Base-by-base conservation (phyloP, 2,113 vertebrate species). In the Cinclus mexicanus region DNA sequence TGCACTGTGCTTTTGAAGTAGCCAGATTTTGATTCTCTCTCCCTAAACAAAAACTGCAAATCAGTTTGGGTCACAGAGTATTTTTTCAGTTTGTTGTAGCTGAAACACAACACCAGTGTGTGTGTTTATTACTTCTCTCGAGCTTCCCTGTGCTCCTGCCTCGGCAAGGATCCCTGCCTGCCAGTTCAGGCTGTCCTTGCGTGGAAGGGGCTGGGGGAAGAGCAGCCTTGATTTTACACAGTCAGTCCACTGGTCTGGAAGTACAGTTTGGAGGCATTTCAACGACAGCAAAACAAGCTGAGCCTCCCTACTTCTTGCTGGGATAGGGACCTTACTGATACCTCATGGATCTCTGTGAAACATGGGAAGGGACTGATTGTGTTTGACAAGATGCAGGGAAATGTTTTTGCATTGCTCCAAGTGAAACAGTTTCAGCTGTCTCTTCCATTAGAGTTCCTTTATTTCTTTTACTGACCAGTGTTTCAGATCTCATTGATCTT, bases 351-450 rank as follows among this genome's bases (percentile, higher is more conserved):
- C 26, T 47, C 39, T 80, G 33, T 52, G 63, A 83, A 77, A 77
- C 14, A 52, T 14, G 39, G 52, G 80, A 55, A 76, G 53, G 61
- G 52, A 63, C 83, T 83, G 83, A 74, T 64, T 81, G 42, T 52
- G 35, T 77, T 92, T 94, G 79, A 84, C 60, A 94, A 82, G 83
- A 78, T 76, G 53, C 78, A 83, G 57, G 42, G 50, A 78, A 93
- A 72, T 22, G n/a, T 88, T 97, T 88, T 97, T 90, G 57, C 64
- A 17, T 46, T 79, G 55, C 52, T 94, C 31, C 15, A 81, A 75
- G 49, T 44, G 55, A 87, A 87, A 55, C 71, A 69, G 74, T 88
- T 93, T 94, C 70, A 84, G 9, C 60, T 89, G 63, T 53, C 64
- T 80, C 25, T 67, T 94, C 37, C n/a, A 29, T 61, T 74, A 35